phyloP scores from a whole-genome alignment of 2,797 vertebrate genomes.

The Intellagama lesueurii region DNA sequence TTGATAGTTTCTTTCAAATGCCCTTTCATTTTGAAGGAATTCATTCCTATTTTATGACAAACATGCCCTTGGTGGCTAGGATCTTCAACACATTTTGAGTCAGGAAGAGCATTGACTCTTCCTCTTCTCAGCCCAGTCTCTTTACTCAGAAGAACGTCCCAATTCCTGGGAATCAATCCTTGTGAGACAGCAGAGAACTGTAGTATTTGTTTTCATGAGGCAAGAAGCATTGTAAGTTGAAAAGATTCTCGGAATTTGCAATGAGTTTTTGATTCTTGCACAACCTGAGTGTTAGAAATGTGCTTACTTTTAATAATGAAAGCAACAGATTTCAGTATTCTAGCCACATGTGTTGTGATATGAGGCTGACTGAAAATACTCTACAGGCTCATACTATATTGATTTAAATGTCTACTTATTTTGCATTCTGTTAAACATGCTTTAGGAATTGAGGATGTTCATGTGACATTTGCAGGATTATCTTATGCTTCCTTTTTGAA shows the following conservation, averaged over 20 bases:
- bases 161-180: not conserved
- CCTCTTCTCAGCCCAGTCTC: too few species aligned
- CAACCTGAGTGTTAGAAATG: not conserved
- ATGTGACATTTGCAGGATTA: not conserved
- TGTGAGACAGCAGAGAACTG: not conserved
- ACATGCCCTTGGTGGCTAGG: not conserved
- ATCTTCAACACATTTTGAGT: not conserved
- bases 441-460: not conserved
- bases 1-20: not conserved
- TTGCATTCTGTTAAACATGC: not conserved
- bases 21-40: not conserved
- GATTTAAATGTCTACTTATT: not conserved
- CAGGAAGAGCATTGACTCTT: not conserved
- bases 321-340: not conserved
- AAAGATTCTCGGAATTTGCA: too few species aligned
- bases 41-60: not conserved
- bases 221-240: not conserved
- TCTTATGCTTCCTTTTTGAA: conserved; percentile 23
- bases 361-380: too few species aligned
- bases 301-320: not conserved
- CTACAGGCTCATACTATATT: too few species aligned
- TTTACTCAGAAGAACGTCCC: not conserved
- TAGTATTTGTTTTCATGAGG: not conserved
- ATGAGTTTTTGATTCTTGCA: too few species aligned
- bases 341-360: not conserved